Evolutionary conservation across 2,797 vertebrate species (phyloP), one percentile per base, ranked within the genome.

Genomic region (Platyrinchus mystaceus): DNA sequence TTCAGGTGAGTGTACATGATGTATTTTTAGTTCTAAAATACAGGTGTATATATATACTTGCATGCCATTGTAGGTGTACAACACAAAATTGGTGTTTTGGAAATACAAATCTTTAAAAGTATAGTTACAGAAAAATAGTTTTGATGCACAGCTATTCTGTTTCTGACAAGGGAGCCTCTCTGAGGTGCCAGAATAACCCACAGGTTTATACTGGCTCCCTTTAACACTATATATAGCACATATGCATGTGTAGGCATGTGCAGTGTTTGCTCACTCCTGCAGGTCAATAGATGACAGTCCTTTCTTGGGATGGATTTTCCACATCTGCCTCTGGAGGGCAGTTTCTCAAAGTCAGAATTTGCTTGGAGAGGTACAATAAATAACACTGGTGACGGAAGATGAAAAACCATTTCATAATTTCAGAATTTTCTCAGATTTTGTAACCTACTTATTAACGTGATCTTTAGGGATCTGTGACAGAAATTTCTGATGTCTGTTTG

Each of bases 201-300:
- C 10, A 56, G 36, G 66, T 23, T 84, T 89, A 23, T 20, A 27
- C 3, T 20, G 36, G 26, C 26, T 23, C 36, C 41, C 17, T 64
- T 59, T 39, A 47, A 13, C 28, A 9, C 15, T 39, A 2, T 5
- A 7, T 43, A 7, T 26, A 36, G 43, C 13, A 44, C 6, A 30
- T 15, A 32, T 14, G 6, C 5, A 11, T 23, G 6, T 0, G 1
- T 30, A 59, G 27, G 62, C 21, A 32, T 3, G 13, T 26, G 50
- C 26, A 37, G 77, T 36, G 27, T 7, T 6, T 20, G 34, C 30
- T 63, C 69, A 70, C 12, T 41, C 18, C 26, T 71, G 14, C 24
- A 88, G 8, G 19, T 41, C 56, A 50, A 24, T 13, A 79, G 52
- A 26, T 58, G 19, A 26, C 4, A 59, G 9, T 23, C 20, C 46